Percentiles rank a stretch among this genome's conserved stretches.
Conservation (phyloP, 2,888 invertebrate genomes). For the Uloborus plumipes region DNA sequence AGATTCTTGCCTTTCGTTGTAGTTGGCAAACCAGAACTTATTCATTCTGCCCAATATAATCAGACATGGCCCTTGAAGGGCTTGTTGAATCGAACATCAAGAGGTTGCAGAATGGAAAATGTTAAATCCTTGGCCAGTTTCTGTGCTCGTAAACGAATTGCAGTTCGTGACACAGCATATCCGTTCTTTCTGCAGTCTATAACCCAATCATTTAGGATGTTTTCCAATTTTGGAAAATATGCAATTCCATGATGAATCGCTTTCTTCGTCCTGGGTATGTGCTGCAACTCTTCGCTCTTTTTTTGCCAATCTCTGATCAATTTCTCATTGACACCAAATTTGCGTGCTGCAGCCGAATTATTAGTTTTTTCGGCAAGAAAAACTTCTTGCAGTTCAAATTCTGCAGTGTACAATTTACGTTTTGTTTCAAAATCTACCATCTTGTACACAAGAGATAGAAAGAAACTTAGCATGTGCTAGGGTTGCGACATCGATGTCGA, state of each 20-base stretch:
- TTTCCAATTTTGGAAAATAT: background rate
- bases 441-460: too few relatives aligned
- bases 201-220: background rate
- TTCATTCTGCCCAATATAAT: slow-evolving; percentile 56
- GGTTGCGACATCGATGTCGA: too few relatives aligned
- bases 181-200: too few relatives aligned
- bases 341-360: background rate
- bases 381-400: background rate
- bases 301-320: background rate
- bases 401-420: background rate
- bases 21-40: slow-evolving; percentile 4
- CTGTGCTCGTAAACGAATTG: too few relatives aligned
- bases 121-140: too few relatives aligned
- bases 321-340: background rate
- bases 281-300: background rate
- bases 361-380: background rate
- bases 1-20: background rate
- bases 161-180: too few relatives aligned
- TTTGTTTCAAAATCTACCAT: background rate
- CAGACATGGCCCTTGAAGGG: slow-evolving; percentile 39
- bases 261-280: background rate
- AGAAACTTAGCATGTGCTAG: too few relatives aligned
- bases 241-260: background rate
- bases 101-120: slow-evolving; percentile 51
- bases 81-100: slow-evolving; percentile 59